Base-by-base conservation (phyloP, 2,888 invertebrate genomes). In the Kryphioiulus occultus region DNA sequence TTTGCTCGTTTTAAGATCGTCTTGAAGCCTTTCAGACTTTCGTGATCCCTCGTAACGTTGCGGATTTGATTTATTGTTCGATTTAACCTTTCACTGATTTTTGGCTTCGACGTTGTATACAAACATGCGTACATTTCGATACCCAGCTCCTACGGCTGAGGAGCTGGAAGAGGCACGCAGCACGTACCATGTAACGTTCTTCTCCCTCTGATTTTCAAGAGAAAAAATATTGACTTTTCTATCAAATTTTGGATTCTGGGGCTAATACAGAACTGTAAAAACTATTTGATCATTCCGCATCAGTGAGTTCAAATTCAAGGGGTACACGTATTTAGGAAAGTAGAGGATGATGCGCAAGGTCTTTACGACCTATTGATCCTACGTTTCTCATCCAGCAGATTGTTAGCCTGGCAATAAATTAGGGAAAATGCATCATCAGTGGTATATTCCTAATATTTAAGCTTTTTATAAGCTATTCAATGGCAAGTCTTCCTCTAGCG, bases 261-360 rank as follows among this genome's bases (percentile, higher is more conserved):
- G 59, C 22, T 59, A 22, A 59, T 59, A n/a, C 59, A 5, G n/a
- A 59, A 59, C 53, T 53, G 22, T 22, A 59, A 59, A 47, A 59
- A 59, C 59, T 59, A 10, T 59, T 59, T 59, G 59, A 59, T 59
- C 59, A 59, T 59, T 59, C 59, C 59, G 59, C 59, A 22, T 59
- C 59, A 59, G 10, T 17, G 59, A 59, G 4, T 12, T 22, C 22
- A 22, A 59, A 59, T 59, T 59, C 22, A 22, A 59, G n/a, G 59
- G 4, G 59, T 17, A 47, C 47, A 12, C 12, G 47, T 47, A 47
- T 17, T 17, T 47, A 4, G 47, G 47, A 47, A 17, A 47, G 47
- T 59, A 22, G 1, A 47, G 19, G 17, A 4, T 47, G 17, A 47
- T 47, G 47, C 47, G 17, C 15, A 4, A 12, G 17, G 15, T n/a